Evolutionary conservation across 2,797 vertebrate species (phyloP).

Genomic region (Gorsachius magnificus): DNA sequence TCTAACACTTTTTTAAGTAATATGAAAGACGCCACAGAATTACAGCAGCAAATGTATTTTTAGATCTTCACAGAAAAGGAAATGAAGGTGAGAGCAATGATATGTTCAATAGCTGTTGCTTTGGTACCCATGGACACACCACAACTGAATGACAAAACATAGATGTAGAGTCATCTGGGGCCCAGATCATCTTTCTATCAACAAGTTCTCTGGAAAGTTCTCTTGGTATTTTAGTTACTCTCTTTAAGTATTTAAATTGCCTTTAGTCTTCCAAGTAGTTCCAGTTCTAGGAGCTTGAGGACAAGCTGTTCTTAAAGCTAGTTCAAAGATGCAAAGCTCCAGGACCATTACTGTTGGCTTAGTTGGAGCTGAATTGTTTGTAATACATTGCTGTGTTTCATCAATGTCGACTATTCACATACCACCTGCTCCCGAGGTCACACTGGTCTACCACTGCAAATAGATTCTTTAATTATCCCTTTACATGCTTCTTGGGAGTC

Average conservation of each 20-base stretch:
- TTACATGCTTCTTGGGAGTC: neutral
- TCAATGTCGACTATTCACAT: neutral
- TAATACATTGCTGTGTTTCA: neutral
- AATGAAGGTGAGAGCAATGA: neutral
- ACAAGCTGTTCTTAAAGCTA: neutral
- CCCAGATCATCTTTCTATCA: neutral
- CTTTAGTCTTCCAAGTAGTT: neutral
- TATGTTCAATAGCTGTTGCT: neutral
- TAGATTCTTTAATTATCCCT: neutral
- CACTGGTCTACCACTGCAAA: neutral
- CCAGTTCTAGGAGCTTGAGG: neutral
- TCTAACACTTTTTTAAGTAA: neutral
- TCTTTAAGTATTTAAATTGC: neutral
- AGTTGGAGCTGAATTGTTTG: neutral
- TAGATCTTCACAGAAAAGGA: neutral
- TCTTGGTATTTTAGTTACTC: neutral
- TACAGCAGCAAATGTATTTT: neutral
- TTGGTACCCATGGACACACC: neutral
- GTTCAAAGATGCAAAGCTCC: neutral
- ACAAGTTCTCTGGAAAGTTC: neutral
- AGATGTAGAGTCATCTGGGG: neutral
- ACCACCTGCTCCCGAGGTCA: neutral
- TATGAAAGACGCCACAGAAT: neutral
- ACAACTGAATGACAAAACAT: neutral
- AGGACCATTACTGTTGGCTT: neutral